Conservation (phyloP, 2,797 vertebrate species). For the Acanthopagrus latus region DNA sequence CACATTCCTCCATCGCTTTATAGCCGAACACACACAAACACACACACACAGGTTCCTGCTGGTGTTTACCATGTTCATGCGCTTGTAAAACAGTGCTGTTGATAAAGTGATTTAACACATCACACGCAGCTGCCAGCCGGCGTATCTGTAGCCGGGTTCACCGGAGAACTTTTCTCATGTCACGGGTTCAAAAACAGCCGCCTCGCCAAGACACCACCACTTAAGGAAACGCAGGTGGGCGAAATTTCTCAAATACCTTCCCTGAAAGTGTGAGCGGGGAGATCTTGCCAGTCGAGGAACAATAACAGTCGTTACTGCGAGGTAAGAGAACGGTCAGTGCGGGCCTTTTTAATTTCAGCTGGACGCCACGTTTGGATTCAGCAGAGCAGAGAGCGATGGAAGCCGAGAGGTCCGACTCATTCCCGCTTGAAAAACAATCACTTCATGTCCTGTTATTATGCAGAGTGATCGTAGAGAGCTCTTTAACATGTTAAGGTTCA, state of each 20-base stretch:
- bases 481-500: no score
- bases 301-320: constrained; percentile 38
- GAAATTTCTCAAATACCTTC: constrained; percentile 52
- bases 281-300: constrained; percentile 52
- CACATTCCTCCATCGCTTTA: constrained; percentile 68
- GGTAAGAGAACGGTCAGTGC: constrained; percentile 66
- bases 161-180: constrained; percentile 36
- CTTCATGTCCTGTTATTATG: neutral
- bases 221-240: constrained; percentile 66
- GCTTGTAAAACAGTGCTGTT: constrained; percentile 69
- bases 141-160: constrained; percentile 18
- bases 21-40: constrained; percentile 39
- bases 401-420: constrained; percentile 2
- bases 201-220: constrained; percentile 47
- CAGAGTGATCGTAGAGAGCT: neutral
- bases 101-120: constrained; percentile 55
- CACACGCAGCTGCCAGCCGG: constrained; percentile 22
- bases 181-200: constrained; percentile 18
- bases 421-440: neutral
- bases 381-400: neutral
- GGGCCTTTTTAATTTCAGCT: constrained; percentile 33
- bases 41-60: constrained; percentile 37
- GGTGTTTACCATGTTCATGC: constrained; percentile 69
- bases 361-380: constrained; percentile 30
- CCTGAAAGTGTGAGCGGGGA: constrained; percentile 26